These are phyloP conservation scores for Poecilia gillii DNA, from an alignment of 2,797 vertebrate species.

Conservation along the genomic window DNA sequence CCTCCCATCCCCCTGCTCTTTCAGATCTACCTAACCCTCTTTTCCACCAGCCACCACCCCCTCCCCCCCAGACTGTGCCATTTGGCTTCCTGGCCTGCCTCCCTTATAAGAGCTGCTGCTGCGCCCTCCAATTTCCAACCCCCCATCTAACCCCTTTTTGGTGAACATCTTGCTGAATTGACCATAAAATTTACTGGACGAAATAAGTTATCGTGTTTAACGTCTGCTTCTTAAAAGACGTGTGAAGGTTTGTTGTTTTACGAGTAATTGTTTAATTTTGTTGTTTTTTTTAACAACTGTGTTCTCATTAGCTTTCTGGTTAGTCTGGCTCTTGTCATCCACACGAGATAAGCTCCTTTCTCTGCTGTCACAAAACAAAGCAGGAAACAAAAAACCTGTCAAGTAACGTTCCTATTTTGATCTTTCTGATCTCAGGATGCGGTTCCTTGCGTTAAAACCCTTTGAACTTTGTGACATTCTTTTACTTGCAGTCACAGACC, in stretches of 20 bases:
- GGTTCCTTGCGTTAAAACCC: not conserved
- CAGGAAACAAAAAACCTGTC: not conserved
- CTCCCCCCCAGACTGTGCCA: conserved; percentile 13
- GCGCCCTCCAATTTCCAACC: conserved; percentile 40
- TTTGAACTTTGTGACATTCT: not conserved
- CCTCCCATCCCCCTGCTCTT: conserved; percentile 51
- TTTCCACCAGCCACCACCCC: conserved; percentile 15
- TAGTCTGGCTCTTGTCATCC: not conserved
- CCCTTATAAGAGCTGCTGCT: conserved; percentile 42
- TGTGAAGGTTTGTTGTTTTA: not conserved
- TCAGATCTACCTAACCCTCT: conserved; percentile 41
- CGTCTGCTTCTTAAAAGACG: not conserved
- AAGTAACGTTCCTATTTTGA: not conserved
- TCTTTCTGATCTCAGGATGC: not conserved
- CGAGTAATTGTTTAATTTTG: not conserved
- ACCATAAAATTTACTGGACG: conserved; percentile 31
- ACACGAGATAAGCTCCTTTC: not conserved
- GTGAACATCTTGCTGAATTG: conserved; percentile 44
- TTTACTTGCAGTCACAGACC: not conserved
- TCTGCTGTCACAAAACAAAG: not conserved
- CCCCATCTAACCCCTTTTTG: conserved; percentile 50
- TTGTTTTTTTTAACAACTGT: not conserved
- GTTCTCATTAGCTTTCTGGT: not conserved
- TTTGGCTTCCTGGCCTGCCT: conserved; percentile 47
- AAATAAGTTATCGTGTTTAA: not conserved